Base-by-base conservation (phyloP, 2,888 invertebrate species). In the Eristalis arbustorum region DNA sequence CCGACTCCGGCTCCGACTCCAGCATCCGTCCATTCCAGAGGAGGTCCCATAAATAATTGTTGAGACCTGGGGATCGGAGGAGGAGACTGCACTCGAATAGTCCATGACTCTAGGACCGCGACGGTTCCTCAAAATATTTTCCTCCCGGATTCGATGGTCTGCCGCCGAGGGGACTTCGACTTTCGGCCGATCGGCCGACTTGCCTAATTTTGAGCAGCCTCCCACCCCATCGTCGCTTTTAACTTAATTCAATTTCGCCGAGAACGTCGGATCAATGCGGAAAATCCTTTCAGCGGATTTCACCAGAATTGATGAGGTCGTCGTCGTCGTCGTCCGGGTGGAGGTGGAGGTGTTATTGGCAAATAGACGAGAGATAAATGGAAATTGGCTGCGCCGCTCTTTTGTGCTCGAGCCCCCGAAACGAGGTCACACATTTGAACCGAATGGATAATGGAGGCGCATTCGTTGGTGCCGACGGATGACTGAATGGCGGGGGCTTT, bases 271-370 rank as follows among this genome's bases (percentile, higher is more conserved):
- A 74, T 59, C 22, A 37, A 59, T 25, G 67, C 69, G 49, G 64
- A 42, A 74, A 59, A 84, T 84, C 83, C 78, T 74, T 84, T 74
- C 66, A 78, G 59, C 34, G 74, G 49, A 78, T 74, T 61, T 77
- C 31, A 69, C 49, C 68, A 73, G 56, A 49, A 49, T 49, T 49
- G 18, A 49, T 28, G 59, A 25, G 25, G 59, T 25, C 25, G 5
- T n/a, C n/a, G 18, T 49, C 1, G 49, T 1, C 6, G 49, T 49
- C 18, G 49, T n/a, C n/a, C n/a, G n/a, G 66, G 74, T 66, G 34
- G 3, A 5, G n/a, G 8, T 6, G 64, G 34, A 42, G 56, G 71
- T 40, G 25, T 71, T 71, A 71, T 71, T 59, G 40, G 66, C 66
- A 57, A 66, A 67, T 11, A 28, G 67, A 25, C 28, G 59, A 8